Evolutionary conservation across 2,797 vertebrate species (phyloP).

Genomic region (Anguilla pacifica): DNA sequence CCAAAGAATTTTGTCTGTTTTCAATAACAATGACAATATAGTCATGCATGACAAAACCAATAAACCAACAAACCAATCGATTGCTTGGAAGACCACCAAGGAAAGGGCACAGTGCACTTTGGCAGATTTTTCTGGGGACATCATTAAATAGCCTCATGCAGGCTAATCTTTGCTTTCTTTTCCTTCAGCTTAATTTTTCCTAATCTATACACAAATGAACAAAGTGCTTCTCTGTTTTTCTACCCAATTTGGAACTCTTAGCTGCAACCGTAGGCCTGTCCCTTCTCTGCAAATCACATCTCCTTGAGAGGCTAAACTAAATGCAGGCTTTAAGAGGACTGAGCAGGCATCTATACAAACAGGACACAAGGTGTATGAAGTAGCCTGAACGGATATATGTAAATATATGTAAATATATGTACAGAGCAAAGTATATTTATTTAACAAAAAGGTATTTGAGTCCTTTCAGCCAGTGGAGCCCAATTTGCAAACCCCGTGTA

Average conservation of each 20-base stretch:
- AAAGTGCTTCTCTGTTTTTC: not conserved
- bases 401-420: not conserved
- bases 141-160: not conserved
- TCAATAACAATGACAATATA: not conserved
- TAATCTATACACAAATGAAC: no score
- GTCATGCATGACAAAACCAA: not conserved
- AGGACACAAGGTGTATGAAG: no score
- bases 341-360: not conserved
- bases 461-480: not conserved
- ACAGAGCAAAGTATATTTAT: not conserved
- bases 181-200: not conserved
- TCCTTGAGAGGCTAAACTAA: not conserved
- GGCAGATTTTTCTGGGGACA: not conserved
- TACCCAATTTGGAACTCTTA: not conserved
- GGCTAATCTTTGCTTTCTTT: not conserved
- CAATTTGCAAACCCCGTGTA: not conserved
- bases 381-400: not conserved
- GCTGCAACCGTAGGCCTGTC: not conserved
- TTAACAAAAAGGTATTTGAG: not conserved
- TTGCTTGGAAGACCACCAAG: not conserved
- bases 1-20: not conserved
- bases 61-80: not conserved
- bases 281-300: not conserved
- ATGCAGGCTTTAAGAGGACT: not conserved
- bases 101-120: not conserved